Evolutionary conservation across 2,888 invertebrate genomes (phyloP).

Genomic region (Ctena decussata): DNA sequence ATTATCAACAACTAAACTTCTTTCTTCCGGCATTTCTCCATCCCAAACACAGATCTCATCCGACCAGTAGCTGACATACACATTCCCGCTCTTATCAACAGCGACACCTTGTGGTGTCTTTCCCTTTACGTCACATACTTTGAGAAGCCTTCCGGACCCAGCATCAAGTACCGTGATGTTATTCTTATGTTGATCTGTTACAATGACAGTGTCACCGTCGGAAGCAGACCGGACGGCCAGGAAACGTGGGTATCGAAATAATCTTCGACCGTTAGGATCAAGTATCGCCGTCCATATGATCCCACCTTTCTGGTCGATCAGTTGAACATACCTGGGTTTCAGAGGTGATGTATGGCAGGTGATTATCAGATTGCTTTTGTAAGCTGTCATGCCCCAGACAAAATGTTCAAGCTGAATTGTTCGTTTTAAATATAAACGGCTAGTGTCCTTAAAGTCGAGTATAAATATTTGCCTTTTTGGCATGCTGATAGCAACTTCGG

Average conservation of each 20-base stretch:
- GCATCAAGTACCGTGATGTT: background rate
- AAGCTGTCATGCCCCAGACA: background rate
- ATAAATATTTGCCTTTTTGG: background rate
- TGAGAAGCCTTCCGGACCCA: background rate
- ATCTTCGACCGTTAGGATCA: background rate
- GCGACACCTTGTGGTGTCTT: background rate
- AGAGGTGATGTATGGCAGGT: background rate
- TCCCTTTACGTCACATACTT: background rate
- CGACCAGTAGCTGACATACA: background rate
- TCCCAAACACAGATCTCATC: background rate
- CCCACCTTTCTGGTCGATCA: background rate
- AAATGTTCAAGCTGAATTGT: background rate
- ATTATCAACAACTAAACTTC: background rate
- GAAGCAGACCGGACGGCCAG: background rate
- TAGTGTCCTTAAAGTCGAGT: background rate
- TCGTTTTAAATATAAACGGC: background rate
- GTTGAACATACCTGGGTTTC: background rate
- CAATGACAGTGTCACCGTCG: background rate
- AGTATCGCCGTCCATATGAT: background rate
- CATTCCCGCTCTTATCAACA: background rate
- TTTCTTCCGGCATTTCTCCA: background rate
- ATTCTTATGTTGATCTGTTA: background rate
- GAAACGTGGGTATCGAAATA: background rate
- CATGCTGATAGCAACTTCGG: background rate
- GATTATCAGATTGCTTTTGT: background rate